A percentile compares a stretch with the other conserved stretches of the same genome.
Evolutionary conservation across 2,797 vertebrate species (phyloP).

Genomic region (Pelodytes ibericus): DNA sequence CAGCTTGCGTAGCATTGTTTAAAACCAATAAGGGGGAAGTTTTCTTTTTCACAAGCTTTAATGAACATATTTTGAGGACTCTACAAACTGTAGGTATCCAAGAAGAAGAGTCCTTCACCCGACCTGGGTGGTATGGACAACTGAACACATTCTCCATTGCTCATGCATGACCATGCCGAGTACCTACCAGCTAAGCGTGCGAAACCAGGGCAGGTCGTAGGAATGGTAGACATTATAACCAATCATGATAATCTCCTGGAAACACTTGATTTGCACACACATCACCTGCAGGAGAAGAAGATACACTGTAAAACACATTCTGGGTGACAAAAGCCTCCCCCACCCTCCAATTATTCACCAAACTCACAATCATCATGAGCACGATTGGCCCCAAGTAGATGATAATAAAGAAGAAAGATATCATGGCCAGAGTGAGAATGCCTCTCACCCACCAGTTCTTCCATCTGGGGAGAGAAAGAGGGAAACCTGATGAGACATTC

Average conservation of each 20-base stretch:
- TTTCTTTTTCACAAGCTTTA: too few relatives aligned
- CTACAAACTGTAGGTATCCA: too few relatives aligned
- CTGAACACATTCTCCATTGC: too few relatives aligned
- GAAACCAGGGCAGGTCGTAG: constrained; percentile 95
- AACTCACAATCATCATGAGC: constrained; percentile 96
- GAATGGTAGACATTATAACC: constrained; percentile 96
- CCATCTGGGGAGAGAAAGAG: constrained; percentile 79
- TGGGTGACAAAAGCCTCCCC: background rate
- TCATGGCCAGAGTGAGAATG: constrained; percentile 96
- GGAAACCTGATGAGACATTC: too few relatives aligned
- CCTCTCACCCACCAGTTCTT: constrained; percentile 98
- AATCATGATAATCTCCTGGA: constrained; percentile 97
- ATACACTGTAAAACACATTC: background rate
- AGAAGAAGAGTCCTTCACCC: too few relatives aligned
- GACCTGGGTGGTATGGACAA: too few relatives aligned
- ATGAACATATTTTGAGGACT: too few relatives aligned
- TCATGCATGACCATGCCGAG: too few relatives aligned
- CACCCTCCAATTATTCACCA: constrained; percentile 8
- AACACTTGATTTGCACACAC: constrained; percentile 97
- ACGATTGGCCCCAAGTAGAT: constrained; percentile 97
- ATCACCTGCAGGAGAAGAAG: constrained; percentile 81
- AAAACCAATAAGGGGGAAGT: too few relatives aligned
- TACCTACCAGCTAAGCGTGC: constrained; percentile 94
- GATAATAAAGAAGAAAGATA: constrained; percentile 97
- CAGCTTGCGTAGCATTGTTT: too few relatives aligned